phyloP scores from a whole-genome alignment of 2,113 vertebrate genomes.

The Acanthochromis polyacanthus region DNA sequence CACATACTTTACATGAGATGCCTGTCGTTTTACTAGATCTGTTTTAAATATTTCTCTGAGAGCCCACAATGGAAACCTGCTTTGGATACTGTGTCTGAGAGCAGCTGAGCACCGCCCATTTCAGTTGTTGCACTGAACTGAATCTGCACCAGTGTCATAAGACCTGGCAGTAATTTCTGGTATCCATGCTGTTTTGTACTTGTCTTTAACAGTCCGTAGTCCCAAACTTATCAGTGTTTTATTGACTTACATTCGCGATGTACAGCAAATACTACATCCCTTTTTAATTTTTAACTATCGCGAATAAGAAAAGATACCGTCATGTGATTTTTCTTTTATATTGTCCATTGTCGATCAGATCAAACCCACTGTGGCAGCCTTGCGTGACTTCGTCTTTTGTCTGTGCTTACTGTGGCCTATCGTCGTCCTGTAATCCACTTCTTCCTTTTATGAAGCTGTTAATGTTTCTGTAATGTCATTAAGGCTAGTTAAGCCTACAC shows the following conservation, averaged over 20 bases:
- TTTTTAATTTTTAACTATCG: neutral
- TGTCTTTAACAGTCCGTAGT: neutral
- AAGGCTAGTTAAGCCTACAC: slow-evolving; percentile 18
- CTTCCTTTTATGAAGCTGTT: slow-evolving; percentile 37
- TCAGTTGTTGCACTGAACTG: slow-evolving; percentile 27
- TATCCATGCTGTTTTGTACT: neutral
- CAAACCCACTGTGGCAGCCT: neutral
- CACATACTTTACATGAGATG: slow-evolving; percentile 17
- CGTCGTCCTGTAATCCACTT: slow-evolving; percentile 44
- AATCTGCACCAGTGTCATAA: slow-evolving; percentile 31
- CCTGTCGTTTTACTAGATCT: slow-evolving; percentile 9
- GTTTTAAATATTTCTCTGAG: slow-evolving; percentile 35
- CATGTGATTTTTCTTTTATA: neutral
- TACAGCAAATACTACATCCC: neutral
- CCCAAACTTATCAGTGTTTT: neutral
- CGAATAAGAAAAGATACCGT: neutral
- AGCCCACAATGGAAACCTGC: slow-evolving; percentile 32
- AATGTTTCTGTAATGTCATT: slow-evolving; percentile 53
- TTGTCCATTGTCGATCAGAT: neutral
- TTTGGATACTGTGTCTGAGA: slow-evolving; percentile 32
- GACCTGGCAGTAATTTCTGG: neutral
- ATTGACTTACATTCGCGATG: neutral
- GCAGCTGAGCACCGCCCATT: neutral
- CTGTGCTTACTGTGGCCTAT: slow-evolving; percentile 1
- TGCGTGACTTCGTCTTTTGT: neutral